Conservation (phyloP, 2,888 invertebrate species). For the Oegoconia quadripuncta region DNA sequence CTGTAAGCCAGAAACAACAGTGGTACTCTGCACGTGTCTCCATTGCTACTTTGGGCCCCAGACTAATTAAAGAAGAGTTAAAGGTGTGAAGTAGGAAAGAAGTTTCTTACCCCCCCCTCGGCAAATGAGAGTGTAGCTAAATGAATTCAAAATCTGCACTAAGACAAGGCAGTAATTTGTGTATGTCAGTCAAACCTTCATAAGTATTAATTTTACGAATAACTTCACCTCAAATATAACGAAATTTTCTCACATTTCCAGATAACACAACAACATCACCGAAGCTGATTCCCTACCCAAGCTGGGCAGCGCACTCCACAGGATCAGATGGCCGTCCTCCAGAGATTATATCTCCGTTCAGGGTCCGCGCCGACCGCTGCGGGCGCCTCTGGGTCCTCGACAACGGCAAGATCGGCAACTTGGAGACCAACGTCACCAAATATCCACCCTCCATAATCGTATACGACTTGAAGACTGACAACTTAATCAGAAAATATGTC, state of each 20-base stretch:
- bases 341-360: constrained; percentile 86
- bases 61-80: no score
- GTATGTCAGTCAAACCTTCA: no score
- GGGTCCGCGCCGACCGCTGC: constrained; percentile 86
- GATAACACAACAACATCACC: constrained; percentile 83
- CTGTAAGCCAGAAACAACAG: no score
- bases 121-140: no score
- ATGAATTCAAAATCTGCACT: no score
- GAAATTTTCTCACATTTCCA: constrained; percentile 52
- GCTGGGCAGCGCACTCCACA: constrained; percentile 87
- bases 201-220: neutral
- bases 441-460: constrained; percentile 82
- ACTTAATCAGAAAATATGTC: constrained; percentile 81
- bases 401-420: constrained; percentile 82
- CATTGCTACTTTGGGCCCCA: no score
- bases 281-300: constrained; percentile 86
- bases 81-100: no score
- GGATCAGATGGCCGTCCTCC: constrained; percentile 70
- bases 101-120: no score
- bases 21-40: no score
- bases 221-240: no score
- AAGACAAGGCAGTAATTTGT: no score
- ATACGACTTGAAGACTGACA: constrained; percentile 86
- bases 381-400: constrained; percentile 89
- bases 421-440: constrained; percentile 67